Conservation (phyloP, 1,140 invertebrate genomes). For the Hylaeus volcanicus region DNA sequence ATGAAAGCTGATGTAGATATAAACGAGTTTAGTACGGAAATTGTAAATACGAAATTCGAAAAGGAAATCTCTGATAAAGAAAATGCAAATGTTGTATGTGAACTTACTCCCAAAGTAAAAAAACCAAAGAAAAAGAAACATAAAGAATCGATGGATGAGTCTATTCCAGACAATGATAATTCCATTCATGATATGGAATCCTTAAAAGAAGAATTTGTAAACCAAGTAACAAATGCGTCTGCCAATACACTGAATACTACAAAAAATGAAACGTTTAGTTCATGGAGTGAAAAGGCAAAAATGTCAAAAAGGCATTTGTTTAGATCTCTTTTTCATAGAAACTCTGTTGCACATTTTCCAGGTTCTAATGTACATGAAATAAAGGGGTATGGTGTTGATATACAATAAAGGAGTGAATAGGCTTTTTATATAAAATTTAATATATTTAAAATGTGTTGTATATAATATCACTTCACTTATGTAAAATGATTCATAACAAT, state of each 20-base stretch:
- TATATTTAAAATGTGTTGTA: not conserved
- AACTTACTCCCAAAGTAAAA: not conserved
- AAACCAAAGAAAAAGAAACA: slow-evolving; percentile 34
- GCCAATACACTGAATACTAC: not conserved
- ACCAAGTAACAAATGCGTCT: slow-evolving; percentile 1
- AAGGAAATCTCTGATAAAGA: slow-evolving; percentile 40
- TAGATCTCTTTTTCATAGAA: slow-evolving; percentile 67
- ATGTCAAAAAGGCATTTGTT: slow-evolving; percentile 67
- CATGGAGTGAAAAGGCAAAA: slow-evolving; percentile 41
- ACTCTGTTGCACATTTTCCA: slow-evolving; percentile 66
- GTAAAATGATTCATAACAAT: not conserved
- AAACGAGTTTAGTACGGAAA: not conserved
- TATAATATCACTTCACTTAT: not conserved
- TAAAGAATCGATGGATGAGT: slow-evolving; percentile 38
- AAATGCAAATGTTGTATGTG: slow-evolving; percentile 19
- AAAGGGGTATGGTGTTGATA: slow-evolving; percentile 69
- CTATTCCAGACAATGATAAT: not conserved
- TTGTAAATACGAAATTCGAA: not conserved
- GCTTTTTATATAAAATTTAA: not conserved
- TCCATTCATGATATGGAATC: slow-evolving; percentile 6
- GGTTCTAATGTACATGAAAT: slow-evolving; percentile 76
- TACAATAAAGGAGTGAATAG: not conserved
- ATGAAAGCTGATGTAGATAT: slow-evolving; percentile 10
- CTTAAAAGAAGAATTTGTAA: not conserved
- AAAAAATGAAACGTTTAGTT: not conserved